These are phyloP conservation scores for Sepiola atlantica DNA, from an alignment of 2,888 invertebrate genomes.

Conservation along the genomic window DNA sequence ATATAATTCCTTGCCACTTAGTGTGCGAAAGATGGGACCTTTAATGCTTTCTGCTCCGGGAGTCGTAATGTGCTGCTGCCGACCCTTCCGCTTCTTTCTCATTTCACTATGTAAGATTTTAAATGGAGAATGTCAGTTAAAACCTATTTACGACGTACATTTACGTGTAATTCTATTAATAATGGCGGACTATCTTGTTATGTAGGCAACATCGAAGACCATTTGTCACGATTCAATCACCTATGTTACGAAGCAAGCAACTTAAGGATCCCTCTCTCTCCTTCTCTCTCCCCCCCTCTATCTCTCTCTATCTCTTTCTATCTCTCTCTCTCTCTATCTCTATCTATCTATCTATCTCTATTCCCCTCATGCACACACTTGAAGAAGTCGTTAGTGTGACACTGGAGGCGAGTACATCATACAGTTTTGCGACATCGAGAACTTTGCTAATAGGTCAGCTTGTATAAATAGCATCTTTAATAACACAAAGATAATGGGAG, in stretches of 20 bases:
- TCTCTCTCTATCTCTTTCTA: no score
- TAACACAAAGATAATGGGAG: background rate
- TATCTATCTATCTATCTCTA: background rate
- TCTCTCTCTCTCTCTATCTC: background rate
- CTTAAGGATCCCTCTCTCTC: background rate
- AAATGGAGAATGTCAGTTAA: background rate
- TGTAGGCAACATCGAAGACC: background rate
- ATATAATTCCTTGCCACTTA: no score
- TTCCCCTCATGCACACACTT: background rate
- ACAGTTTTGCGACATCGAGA: background rate
- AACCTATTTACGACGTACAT: background rate
- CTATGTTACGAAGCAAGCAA: background rate
- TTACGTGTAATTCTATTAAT: background rate
- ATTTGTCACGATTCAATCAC: conserved; percentile 32
- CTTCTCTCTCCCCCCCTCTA: background rate
- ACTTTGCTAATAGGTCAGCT: background rate
- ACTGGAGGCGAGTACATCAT: background rate
- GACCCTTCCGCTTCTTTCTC: no score
- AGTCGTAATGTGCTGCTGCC: no score
- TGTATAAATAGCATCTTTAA: background rate
- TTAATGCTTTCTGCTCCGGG: no score
- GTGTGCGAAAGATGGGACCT: no score
- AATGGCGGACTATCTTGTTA: background rate
- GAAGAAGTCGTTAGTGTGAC: background rate
- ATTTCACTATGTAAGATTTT: no score